phyloP scores from a whole-genome alignment of 2,888 invertebrate genomes.

The Dasypolia templi region DNA sequence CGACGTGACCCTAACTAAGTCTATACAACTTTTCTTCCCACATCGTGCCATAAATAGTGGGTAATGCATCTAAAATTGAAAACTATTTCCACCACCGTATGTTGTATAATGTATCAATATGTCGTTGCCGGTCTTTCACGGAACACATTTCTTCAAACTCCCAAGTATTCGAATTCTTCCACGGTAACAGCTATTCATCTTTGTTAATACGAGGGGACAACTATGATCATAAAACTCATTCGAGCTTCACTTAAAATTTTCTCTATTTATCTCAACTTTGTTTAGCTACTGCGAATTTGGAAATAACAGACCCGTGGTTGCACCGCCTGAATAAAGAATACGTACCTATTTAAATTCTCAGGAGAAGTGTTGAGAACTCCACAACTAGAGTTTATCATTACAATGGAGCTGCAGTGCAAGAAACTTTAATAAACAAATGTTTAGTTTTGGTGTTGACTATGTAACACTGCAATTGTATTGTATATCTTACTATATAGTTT shows the following conservation, averaged over 20 bases:
- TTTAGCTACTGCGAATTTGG: constrained; percentile 23
- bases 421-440: constrained; percentile 37
- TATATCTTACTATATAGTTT: background rate
- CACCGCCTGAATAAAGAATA: constrained; percentile 48
- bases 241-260: constrained; percentile 38
- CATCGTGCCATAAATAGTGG: constrained; percentile 47
- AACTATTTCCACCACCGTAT: constrained; percentile 50
- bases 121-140: constrained; percentile 57
- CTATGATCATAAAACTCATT: constrained; percentile 52
- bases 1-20: constrained; percentile 24
- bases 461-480: constrained; percentile 1
- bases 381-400: constrained; percentile 59
- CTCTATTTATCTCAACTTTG: constrained; percentile 39
- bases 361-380: constrained; percentile 45
- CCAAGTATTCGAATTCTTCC: constrained; percentile 58
- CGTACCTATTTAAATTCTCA: constrained; percentile 52
- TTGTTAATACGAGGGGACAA: constrained; percentile 42
- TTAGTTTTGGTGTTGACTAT: constrained; percentile 13
- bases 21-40: constrained; percentile 35
- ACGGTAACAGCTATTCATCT: constrained; percentile 61
- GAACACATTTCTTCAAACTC: constrained; percentile 63
- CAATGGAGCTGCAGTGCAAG: constrained; percentile 41
- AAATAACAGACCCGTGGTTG: constrained; percentile 38
- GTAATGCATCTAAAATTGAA: constrained; percentile 58
- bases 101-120: constrained; percentile 63